Evolutionary conservation across 2,113 vertebrate species (phyloP).

Genomic region (Megaceryle maxima): DNA sequence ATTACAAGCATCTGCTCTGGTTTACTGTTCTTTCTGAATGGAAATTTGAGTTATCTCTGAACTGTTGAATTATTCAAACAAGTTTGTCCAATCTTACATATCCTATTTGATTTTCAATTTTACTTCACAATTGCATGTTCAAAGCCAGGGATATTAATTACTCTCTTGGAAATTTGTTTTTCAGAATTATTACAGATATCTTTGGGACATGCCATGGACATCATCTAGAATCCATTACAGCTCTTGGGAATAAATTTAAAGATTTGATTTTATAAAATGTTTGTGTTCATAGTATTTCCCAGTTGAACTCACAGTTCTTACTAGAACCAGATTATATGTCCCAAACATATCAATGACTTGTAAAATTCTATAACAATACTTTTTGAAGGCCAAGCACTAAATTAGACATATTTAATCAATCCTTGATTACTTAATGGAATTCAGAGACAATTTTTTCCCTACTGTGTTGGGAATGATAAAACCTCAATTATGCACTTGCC

Average conservation of each 20-base stretch:
- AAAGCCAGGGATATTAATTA: not conserved
- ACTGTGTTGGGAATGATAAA: not conserved
- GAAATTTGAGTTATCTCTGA: not conserved
- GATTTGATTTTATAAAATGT: not conserved
- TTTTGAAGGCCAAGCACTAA: not conserved
- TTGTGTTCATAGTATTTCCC: not conserved
- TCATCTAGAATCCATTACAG: not conserved
- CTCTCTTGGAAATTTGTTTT: not conserved
- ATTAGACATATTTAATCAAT: not conserved
- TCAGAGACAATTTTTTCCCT: not conserved
- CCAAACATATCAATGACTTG: not conserved
- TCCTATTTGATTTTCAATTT: not conserved
- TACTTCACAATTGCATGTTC: not conserved
- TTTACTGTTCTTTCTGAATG: not conserved
- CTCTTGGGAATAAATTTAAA: not conserved
- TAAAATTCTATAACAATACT: not conserved
- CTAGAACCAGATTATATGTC: not conserved
- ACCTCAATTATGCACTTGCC: constrained; percentile 14
- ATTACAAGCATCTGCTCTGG: not conserved
- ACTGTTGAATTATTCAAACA: not conserved
- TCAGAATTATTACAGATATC: not conserved
- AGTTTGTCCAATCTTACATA: not conserved
- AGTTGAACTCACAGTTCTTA: not conserved
- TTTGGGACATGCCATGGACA: not conserved
- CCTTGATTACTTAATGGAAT: constrained; percentile 46